Evolutionary conservation across 1,140 invertebrate genomes (phyloP).

Genomic region (Lordiphosa clarofinis): DNA sequence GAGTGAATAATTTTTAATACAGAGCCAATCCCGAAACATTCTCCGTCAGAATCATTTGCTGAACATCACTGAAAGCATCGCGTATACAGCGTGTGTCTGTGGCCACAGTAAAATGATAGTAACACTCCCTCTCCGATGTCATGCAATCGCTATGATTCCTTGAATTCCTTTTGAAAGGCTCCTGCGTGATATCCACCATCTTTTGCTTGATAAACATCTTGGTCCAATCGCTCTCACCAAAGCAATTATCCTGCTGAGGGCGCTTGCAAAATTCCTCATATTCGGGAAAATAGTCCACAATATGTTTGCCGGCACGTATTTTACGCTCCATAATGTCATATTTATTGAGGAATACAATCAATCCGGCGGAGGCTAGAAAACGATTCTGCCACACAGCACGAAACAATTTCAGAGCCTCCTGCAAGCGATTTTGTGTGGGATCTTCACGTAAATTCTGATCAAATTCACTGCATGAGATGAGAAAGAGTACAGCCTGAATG

Average conservation of each 20-base stretch:
- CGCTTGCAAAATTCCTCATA: slow-evolving; percentile 81
- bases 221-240: slow-evolving; percentile 84
- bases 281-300: slow-evolving; percentile 85
- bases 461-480: slow-evolving; percentile 89
- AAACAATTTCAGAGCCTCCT: slow-evolving; percentile 87
- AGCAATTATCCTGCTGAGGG: slow-evolving; percentile 77
- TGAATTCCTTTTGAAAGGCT: slow-evolving; percentile 69
- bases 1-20: slow-evolving; percentile 34
- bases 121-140: slow-evolving; percentile 81
- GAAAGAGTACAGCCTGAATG: slow-evolving; percentile 88
- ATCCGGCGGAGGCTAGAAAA: slow-evolving; percentile 86
- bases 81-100: slow-evolving; percentile 87
- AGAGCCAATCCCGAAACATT: slow-evolving; percentile 74
- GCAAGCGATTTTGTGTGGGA: slow-evolving; percentile 84
- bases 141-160: slow-evolving; percentile 61
- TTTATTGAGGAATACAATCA: slow-evolving; percentile 91
- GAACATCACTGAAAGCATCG: slow-evolving; percentile 86
- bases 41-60: slow-evolving; percentile 85
- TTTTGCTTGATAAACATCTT: slow-evolving; percentile 85
- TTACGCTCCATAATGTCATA: slow-evolving; percentile 89
- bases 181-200: slow-evolving; percentile 81
- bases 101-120: slow-evolving; percentile 87
- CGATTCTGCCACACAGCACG: slow-evolving; percentile 89
- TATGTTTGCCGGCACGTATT: slow-evolving; percentile 83
- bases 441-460: slow-evolving; percentile 89